phyloP scores from a whole-genome alignment of 2,113 vertebrate species.

The Seriola quinqueradiata region DNA sequence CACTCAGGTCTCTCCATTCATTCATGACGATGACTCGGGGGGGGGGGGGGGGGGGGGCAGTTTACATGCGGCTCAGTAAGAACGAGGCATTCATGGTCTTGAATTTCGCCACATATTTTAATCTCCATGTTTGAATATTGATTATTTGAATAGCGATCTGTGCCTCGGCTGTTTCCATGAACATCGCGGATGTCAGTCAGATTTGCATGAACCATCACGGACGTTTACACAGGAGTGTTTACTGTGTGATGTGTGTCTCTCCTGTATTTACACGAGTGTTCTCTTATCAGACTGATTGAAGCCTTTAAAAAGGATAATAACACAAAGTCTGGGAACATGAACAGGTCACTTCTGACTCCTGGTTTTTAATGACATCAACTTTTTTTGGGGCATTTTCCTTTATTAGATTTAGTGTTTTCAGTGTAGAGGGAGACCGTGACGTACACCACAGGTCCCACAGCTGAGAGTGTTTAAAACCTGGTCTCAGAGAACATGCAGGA shows the following conservation, averaged over 20 bases:
- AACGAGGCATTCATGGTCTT: neutral
- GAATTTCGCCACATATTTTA: neutral
- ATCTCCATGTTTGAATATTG: conserved; percentile 21
- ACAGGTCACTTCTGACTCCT: no score
- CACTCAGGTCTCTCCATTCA: conserved; percentile 31
- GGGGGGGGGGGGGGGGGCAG: neutral
- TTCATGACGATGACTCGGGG: neutral
- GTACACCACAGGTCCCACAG: no score
- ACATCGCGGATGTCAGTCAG: neutral
- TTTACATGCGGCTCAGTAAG: neutral
- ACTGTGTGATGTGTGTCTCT: neutral
- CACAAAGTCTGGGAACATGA: no score
- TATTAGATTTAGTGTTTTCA: no score
- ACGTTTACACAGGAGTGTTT: conserved; percentile 40
- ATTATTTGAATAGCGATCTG: neutral
- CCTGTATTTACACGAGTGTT: conserved; percentile 11
- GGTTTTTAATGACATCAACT: no score
- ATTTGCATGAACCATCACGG: conserved; percentile 39
- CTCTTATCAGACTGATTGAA: conserved; percentile 7
- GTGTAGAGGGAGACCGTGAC: no score
- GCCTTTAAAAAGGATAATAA: no score
- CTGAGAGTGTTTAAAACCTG: no score
- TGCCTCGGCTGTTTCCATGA: neutral
- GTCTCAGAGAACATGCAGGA: neutral
- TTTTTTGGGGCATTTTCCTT: no score